Evolutionary conservation across 2,888 invertebrate genomes (phyloP).

Genomic region (Cyclophora punctaria): DNA sequence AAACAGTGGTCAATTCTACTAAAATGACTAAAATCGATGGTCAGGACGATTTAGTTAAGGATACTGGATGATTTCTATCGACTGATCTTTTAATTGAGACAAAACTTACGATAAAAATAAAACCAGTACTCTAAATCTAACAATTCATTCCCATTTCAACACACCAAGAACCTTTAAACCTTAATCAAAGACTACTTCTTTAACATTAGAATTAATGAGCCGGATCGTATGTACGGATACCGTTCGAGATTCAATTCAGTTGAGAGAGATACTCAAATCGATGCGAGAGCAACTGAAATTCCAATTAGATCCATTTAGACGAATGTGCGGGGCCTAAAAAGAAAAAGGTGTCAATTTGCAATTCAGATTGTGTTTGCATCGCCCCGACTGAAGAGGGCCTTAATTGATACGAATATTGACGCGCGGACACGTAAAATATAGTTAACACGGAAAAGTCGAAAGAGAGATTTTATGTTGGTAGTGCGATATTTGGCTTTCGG

Average conservation of each 20-base stretch:
- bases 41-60: no score
- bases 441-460: not conserved
- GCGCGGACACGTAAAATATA: conserved; percentile 8
- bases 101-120: no score
- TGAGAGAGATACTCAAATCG: conserved; percentile 12
- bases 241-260: not conserved
- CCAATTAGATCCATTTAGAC: conserved; percentile 50
- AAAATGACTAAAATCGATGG: no score
- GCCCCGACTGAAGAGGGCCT: conserved; percentile 41
- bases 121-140: no score
- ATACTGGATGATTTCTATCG: no score
- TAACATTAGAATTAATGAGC: not conserved
- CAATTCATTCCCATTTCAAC: no score
- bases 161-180: not conserved
- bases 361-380: conserved; percentile 52
- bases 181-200: not conserved
- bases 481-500: no score
- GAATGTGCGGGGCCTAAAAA: conserved; percentile 28
- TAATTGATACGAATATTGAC: conserved; percentile 57
- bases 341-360: conserved; percentile 54
- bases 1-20: no score
- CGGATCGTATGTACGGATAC: not conserved
- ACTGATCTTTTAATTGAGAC: no score
- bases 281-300: conserved; percentile 38
- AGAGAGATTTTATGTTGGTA: no score